Evolutionary conservation across 2,113 vertebrate genomes (phyloP).

Genomic region (Ramphastos sulfuratus): DNA sequence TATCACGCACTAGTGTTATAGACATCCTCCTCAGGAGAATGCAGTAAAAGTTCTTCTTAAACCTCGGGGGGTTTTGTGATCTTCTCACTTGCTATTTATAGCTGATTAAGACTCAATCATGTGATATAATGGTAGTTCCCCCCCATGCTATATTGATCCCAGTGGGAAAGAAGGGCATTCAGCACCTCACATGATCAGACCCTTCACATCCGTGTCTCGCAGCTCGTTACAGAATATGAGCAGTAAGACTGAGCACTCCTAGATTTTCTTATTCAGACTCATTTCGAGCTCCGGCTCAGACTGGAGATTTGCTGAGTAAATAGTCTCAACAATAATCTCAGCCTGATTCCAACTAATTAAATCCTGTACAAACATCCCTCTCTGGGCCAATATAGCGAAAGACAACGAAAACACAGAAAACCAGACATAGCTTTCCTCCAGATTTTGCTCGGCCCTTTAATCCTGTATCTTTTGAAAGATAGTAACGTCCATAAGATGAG

Average conservation of each 20-base stretch:
- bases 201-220: background rate
- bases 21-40: background rate
- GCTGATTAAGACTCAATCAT: background rate
- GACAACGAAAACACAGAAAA: conserved; percentile 81
- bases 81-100: background rate
- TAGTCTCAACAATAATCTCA: conserved; percentile 89
- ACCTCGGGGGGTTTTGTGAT: background rate
- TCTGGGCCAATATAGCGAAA: conserved; percentile 82
- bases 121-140: background rate
- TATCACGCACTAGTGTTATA: background rate
- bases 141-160: background rate
- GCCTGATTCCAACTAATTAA: conserved; percentile 97
- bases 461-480: conserved; percentile 93
- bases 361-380: conserved; percentile 95
- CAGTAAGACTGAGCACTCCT: conserved; percentile 45
- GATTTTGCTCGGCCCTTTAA: conserved; percentile 88
- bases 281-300: conserved; percentile 86
- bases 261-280: conserved; percentile 74
- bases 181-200: background rate
- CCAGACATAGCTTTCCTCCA: conserved; percentile 82
- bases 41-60: background rate
- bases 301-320: conserved; percentile 91
- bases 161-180: conserved; percentile 11
- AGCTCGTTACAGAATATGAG: conserved; percentile 45
- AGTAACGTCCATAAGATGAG: conserved; percentile 92